Conservation (phyloP, 2,113 vertebrate species). For the Hydropotes inermis region DNA sequence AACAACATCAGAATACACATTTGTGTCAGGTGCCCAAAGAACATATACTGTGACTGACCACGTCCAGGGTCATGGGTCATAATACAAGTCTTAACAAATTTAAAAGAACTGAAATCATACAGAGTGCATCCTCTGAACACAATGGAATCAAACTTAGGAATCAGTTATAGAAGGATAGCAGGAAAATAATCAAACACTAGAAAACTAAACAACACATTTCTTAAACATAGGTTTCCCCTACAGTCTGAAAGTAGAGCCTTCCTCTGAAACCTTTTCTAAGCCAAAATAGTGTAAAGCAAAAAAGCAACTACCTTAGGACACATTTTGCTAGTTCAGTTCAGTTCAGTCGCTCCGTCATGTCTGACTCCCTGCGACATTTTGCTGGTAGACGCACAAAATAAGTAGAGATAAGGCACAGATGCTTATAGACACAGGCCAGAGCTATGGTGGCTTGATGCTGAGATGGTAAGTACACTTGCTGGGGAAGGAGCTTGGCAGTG, state of each 20-base stretch:
- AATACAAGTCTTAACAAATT: neutral
- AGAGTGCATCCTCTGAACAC: neutral
- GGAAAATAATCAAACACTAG: neutral
- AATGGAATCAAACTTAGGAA: neutral
- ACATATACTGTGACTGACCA: neutral
- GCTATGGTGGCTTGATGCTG: neutral
- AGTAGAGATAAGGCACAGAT: neutral
- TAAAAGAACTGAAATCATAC: neutral
- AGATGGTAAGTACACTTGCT: neutral
- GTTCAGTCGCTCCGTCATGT: neutral
- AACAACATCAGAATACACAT: neutral
- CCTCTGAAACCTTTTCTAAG: neutral
- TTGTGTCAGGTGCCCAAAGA: neutral
- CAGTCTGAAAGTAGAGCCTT: neutral
- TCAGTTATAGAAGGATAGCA: neutral
- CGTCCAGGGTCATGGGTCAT: neutral
- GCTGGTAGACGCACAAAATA: neutral
- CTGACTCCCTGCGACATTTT: neutral
- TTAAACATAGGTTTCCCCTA: neutral
- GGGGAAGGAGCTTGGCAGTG: neutral
- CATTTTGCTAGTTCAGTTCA: neutral
- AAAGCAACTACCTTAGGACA: neutral
- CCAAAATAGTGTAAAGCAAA: neutral
- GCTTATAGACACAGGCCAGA: neutral
- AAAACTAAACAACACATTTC: neutral